Conservation (phyloP, 2,113 vertebrate genomes). For the Ibidorhyncha struthersii region DNA sequence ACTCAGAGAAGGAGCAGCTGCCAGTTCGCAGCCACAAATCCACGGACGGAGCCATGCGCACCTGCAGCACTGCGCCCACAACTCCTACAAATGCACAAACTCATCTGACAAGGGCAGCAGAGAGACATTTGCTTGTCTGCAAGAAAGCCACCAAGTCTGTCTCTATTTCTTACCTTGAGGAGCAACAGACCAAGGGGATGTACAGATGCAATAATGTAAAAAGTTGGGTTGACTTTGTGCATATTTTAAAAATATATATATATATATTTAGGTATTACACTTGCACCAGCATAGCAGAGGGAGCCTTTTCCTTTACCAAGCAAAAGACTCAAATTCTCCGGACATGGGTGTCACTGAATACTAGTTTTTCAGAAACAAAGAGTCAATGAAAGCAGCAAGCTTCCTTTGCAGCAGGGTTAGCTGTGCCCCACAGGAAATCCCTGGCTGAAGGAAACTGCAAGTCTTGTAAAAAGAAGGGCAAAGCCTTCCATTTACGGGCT, state of each 20-base stretch:
- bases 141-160: not conserved
- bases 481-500: constrained; percentile 30
- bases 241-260: not conserved
- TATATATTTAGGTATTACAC: not conserved
- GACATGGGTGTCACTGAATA: not conserved
- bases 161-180: not conserved
- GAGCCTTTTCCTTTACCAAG: not conserved
- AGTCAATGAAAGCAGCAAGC: constrained; percentile 48
- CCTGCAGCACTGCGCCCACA: not conserved
- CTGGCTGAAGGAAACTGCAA: constrained; percentile 34
- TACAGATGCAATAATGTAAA: not conserved
- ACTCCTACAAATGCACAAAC: not conserved
- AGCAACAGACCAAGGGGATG: not conserved
- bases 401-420: constrained; percentile 58
- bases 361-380: constrained; percentile 46
- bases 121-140: not conserved
- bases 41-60: accelerated
- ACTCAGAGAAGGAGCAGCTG: not conserved
- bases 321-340: not conserved
- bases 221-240: not conserved
- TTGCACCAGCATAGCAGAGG: not conserved
- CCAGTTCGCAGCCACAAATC: not conserved
- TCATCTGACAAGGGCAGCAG: not conserved
- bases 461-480: constrained; percentile 41
- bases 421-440: constrained; percentile 65